phyloP scores from a whole-genome alignment of 23 tunicate species.

The Trididemnum clinides region DNA sequence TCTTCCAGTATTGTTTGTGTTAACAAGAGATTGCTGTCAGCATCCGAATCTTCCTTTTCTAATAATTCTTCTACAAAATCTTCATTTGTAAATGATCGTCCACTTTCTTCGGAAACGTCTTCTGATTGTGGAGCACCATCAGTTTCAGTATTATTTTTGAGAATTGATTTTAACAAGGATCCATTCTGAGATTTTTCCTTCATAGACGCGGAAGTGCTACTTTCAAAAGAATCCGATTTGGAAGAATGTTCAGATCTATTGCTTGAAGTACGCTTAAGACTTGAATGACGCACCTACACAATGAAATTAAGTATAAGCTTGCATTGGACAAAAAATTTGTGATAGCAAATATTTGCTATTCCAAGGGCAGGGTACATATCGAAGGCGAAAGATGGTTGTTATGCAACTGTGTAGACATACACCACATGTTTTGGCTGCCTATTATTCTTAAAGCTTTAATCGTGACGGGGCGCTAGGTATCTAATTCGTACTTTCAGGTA shows the following conservation, averaged over 20 bases:
- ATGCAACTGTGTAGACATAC: too few relatives aligned
- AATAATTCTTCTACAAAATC: not conserved
- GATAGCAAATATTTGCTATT: too few relatives aligned
- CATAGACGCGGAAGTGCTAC: not conserved
- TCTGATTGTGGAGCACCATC: conserved; percentile 1
- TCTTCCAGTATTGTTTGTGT: conserved; percentile 71
- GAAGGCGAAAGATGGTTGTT: too few relatives aligned
- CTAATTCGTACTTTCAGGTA: too few relatives aligned
- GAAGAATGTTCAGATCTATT: not conserved
- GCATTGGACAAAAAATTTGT: too few relatives aligned
- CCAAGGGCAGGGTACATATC: too few relatives aligned
- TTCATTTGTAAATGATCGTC: conserved; percentile 39
- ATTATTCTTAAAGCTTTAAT: too few relatives aligned
- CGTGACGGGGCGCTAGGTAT: too few relatives aligned
- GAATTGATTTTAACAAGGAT: conserved; percentile 1
- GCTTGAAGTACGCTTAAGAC: not conserved
- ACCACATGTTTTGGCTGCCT: too few relatives aligned
- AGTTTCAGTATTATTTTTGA: not conserved
- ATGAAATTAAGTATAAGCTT: not conserved
- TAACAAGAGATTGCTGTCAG: conserved; percentile 6
- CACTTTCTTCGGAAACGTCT: conserved; percentile 16
- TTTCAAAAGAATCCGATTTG: not conserved
- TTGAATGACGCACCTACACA: conserved; percentile 1
- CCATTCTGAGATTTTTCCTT: not conserved
- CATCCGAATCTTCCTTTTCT: not conserved